Conservation (phyloP, 2,113 vertebrate species). For the Chionodraco myersi region DNA sequence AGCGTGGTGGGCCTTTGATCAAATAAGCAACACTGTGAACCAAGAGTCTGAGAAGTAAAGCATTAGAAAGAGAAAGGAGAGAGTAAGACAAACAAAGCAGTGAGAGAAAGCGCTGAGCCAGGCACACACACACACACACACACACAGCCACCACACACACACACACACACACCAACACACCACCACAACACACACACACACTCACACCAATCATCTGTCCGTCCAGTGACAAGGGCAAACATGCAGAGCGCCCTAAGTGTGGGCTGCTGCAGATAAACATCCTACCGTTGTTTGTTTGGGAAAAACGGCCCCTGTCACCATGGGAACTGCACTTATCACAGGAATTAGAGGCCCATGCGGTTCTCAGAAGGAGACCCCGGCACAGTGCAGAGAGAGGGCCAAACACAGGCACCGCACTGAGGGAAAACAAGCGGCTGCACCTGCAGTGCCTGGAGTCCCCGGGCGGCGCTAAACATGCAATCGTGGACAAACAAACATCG, state of each 20-base stretch:
- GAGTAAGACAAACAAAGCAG: constrained; percentile 34
- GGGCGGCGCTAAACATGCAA: constrained; percentile 56
- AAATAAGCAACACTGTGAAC: constrained; percentile 13
- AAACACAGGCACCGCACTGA: constrained; percentile 51
- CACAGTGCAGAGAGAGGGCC: constrained; percentile 47
- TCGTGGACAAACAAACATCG: constrained; percentile 49
- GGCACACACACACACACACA: constrained; percentile 28
- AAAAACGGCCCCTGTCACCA: constrained; percentile 86
- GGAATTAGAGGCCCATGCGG: constrained; percentile 89
- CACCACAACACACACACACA: constrained; percentile 38
- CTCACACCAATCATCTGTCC: constrained; percentile 58
- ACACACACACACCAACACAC: neutral
- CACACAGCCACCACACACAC: constrained; percentile 29
- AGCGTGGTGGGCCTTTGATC: neutral
- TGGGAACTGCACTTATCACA: constrained; percentile 90
- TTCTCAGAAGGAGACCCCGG: constrained; percentile 74
- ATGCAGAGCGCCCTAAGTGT: constrained; percentile 79
- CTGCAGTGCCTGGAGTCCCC: constrained; percentile 60
- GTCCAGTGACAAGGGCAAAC: constrained; percentile 88
- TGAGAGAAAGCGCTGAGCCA: constrained; percentile 37
- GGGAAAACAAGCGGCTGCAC: constrained; percentile 70
- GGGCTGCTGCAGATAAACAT: constrained; percentile 89
- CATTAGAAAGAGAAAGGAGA: constrained; percentile 28
- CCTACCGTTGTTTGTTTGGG: constrained; percentile 89
- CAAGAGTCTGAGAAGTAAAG: constrained; percentile 13